Evolutionary conservation across 2,113 vertebrate genomes (phyloP).

Genomic region (Podiceps cristatus): DNA sequence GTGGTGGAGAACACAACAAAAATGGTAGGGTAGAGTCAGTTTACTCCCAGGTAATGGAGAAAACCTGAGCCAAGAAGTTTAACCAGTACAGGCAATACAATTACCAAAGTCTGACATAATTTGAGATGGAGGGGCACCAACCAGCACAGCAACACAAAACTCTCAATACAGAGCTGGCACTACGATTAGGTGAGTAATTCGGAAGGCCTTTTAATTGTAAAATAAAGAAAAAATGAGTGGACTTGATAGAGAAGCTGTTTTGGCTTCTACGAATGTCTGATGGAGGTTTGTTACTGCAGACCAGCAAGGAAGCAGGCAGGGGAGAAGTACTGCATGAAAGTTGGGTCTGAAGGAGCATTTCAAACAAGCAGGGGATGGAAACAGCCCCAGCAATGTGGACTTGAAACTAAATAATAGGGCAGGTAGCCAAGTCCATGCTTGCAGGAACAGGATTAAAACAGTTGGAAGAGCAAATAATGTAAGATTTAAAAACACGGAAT

Average conservation of each 20-base stretch:
- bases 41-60: neutral
- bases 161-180: rapidly evolving
- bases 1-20: neutral
- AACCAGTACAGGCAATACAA: neutral
- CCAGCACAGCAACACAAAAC: neutral
- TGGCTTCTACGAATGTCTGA: neutral
- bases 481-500: neutral
- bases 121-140: neutral
- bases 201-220: neutral
- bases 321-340: neutral
- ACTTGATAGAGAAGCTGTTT: neutral
- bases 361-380: neutral
- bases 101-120: neutral
- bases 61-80: neutral
- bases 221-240: neutral
- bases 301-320: neutral
- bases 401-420: neutral
- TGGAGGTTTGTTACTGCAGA: rapidly evolving
- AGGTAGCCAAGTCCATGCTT: neutral
- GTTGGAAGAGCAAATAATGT: neutral
- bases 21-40: neutral
- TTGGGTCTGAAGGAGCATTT: neutral
- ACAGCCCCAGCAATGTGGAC: neutral
- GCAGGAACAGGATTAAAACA: conserved; percentile 9
- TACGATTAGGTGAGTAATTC: rapidly evolving